Evolutionary conservation across 1,140 invertebrate genomes (phyloP).

Genomic region (Telenomus remus): DNA sequence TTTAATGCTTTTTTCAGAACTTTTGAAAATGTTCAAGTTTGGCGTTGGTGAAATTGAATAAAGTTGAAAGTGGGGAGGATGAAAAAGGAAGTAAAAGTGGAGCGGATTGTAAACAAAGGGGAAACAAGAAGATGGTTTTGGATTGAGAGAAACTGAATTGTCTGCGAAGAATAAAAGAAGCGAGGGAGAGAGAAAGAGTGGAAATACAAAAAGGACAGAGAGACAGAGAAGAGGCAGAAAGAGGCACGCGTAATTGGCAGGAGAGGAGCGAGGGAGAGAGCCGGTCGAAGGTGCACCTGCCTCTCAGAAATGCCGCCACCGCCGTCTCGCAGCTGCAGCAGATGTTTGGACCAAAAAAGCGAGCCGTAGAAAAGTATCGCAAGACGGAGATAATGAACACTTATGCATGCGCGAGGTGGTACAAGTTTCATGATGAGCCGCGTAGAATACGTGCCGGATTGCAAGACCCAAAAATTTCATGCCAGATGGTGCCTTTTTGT

Average conservation of each 20-base stretch:
- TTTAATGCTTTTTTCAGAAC: too few species aligned
- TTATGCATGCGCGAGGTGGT: slow-evolving; percentile 65
- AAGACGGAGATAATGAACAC: slow-evolving; percentile 68
- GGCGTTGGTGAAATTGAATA: too few species aligned
- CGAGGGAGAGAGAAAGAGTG: slow-evolving; percentile 1
- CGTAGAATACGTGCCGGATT: neutral
- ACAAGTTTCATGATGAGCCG: slow-evolving; percentile 64
- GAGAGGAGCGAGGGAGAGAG: slow-evolving; percentile 39
- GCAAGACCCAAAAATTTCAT: slow-evolving; percentile 5
- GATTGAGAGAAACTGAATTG: slow-evolving; percentile 12
- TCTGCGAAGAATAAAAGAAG: too few species aligned
- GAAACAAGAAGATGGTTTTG: slow-evolving; percentile 10
- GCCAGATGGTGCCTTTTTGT: too few species aligned
- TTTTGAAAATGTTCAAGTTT: too few species aligned
- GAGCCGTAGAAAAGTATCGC: slow-evolving; percentile 61
- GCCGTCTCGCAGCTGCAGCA: slow-evolving; percentile 74
- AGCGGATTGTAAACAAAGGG: slow-evolving; percentile 3
- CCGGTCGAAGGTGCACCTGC: slow-evolving; percentile 62
- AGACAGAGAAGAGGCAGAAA: slow-evolving; percentile 63
- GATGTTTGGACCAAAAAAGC: slow-evolving; percentile 73
- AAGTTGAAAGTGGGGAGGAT: too few species aligned
- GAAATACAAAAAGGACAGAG: slow-evolving; percentile 27
- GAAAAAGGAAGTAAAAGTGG: too few species aligned
- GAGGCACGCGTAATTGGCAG: slow-evolving; percentile 73
- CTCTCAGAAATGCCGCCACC: slow-evolving; percentile 62